These are phyloP conservation scores for Eupithecia tripunctaria DNA, from an alignment of 2,888 invertebrate species.

Conservation along the genomic window DNA sequence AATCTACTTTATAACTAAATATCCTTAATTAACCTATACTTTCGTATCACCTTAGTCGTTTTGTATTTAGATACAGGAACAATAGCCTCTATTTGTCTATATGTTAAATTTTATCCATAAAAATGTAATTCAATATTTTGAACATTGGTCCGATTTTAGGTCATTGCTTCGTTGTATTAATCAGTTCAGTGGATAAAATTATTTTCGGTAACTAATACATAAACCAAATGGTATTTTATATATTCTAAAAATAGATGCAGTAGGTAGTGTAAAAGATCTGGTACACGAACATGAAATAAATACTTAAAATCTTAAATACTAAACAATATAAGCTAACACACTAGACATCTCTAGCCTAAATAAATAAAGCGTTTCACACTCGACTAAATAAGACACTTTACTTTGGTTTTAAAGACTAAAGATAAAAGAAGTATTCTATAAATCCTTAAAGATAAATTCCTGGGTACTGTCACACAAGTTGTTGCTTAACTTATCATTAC, in stretches of 20 bases:
- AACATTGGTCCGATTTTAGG: slow-evolving; percentile 5
- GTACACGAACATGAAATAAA: slow-evolving; percentile 8
- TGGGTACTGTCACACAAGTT: slow-evolving; percentile 44
- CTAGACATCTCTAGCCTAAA: slow-evolving; percentile 53
- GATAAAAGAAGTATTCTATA: slow-evolving; percentile 28
- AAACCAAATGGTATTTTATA: neutral
- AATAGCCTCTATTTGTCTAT: neutral
- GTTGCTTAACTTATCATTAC: slow-evolving; percentile 34
- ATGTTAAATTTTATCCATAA: neutral
- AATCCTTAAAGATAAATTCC: slow-evolving; percentile 40
- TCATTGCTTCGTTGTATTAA: neutral
- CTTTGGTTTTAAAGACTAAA: slow-evolving; percentile 80
- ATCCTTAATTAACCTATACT: slow-evolving; percentile 2
- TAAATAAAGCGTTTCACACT: slow-evolving; percentile 83
- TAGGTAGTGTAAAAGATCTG: slow-evolving; percentile 2
- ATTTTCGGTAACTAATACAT: slow-evolving; percentile 13
- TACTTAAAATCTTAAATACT: slow-evolving; percentile 7
- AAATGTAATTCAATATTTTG: neutral
- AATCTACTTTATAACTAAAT: neutral
- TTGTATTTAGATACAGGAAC: slow-evolving; percentile 12
- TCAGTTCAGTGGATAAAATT: slow-evolving; percentile 1
- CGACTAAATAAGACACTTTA: slow-evolving; percentile 79
- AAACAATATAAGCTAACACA: slow-evolving; percentile 13
- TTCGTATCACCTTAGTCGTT: slow-evolving; percentile 13
- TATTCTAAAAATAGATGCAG: neutral